Base-by-base conservation (phyloP, 1,140 invertebrate species). In the Diorhabda carinulata region DNA sequence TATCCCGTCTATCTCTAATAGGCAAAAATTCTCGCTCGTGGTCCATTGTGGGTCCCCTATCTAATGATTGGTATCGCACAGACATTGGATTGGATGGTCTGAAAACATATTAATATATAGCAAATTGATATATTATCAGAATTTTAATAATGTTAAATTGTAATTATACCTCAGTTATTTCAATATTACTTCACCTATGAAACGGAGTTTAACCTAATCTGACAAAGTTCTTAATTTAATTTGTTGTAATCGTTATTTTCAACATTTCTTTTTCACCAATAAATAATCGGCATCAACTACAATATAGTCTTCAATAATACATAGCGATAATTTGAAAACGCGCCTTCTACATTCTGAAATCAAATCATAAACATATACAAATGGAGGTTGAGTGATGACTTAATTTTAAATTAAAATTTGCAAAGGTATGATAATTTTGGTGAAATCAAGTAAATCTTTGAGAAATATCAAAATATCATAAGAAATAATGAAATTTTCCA, bases 1-100 rank as follows among this genome's bases (percentile, higher is more conserved):
- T 78, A 75, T 89, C 87, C 57, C 84, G 75, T 10, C 86, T 82
- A 68, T 88, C 87, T 2, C 91, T 82, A 64, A 93, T 93, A n/a
- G 91, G 91, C 70, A 93, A 85, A 80, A 93, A 93, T 80, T 93
- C 92, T 58, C 91, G 84, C 74, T 92, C 90, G 78, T 91, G 89
- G 63, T 79, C 77, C 10, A 83, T 81, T 62, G 83, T 84, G 57
- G 87, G 86, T 41, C 87, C 88, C 56, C 91, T 84, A 80, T 93
- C 92, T 71, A 93, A 82, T 58, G 90, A 92, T 76, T 92, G 90
- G 82, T 93, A 94, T 63, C 91, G 84, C 45, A 84, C 84, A 44
- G 84, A 84, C 81, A 86, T 85, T 62, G 83, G 84, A 74, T 83
- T 84, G 73, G 86, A 82, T 67, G 84, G 85, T 67, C 77, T 76